phyloP scores from a whole-genome alignment of 2,888 invertebrate genomes.

The Drosophila imparisetae region DNA sequence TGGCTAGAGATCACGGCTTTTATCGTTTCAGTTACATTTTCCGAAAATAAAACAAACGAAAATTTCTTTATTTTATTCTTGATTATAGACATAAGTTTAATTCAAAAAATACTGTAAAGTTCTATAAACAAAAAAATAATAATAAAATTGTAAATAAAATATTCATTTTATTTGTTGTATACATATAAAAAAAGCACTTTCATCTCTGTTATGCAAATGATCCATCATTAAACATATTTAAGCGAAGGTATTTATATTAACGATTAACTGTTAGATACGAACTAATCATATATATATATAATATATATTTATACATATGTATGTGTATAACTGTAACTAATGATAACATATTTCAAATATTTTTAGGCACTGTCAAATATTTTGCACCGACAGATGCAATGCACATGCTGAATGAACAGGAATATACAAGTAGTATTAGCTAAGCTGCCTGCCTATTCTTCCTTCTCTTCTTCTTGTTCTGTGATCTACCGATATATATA shows the following conservation, averaged over 20 bases:
- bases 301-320: not conserved
- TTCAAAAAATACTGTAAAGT: not conserved
- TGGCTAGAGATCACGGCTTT: constrained; percentile 8
- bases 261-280: not conserved
- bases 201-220: not conserved
- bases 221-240: constrained; percentile 3
- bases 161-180: not conserved
- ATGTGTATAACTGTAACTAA: constrained; percentile 20
- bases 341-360: constrained; percentile 41
- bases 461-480: constrained; percentile 21
- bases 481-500: constrained; percentile 39
- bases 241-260: constrained; percentile 4
- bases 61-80: not conserved
- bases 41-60: not conserved
- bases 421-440: constrained; percentile 79
- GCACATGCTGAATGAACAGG: constrained; percentile 87
- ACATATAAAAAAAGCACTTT: not conserved
- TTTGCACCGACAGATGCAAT: constrained; percentile 89
- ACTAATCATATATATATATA: not conserved
- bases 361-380: constrained; percentile 86
- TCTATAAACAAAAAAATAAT: not conserved
- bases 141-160: constrained; percentile 26
- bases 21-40: not conserved
- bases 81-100: not conserved
- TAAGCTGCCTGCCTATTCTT: constrained; percentile 49